Percentiles rank a stretch among this genome's conserved stretches.
Evolutionary conservation across 2,797 vertebrate species (phyloP).

Genomic region (Ibycter americanus): DNA sequence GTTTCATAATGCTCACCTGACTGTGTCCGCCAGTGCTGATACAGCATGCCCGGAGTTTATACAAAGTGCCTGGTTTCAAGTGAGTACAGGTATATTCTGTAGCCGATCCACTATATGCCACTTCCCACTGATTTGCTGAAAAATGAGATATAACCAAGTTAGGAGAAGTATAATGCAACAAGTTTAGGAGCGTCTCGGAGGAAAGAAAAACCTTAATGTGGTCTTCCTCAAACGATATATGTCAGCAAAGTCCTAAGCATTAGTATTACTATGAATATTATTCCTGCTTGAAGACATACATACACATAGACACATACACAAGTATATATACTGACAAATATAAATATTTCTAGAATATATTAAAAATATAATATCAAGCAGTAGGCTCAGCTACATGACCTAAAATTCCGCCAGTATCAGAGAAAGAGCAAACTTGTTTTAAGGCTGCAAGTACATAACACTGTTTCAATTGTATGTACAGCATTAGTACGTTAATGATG

Average conservation of each 20-base stretch:
- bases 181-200: not conserved
- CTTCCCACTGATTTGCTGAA: slow-evolving; percentile 90
- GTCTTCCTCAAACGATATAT: not conserved
- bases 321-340: not conserved
- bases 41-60: slow-evolving; percentile 91
- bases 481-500: not conserved
- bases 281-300: not conserved
- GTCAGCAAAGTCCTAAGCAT: not conserved
- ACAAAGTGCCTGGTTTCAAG: slow-evolving; percentile 91
- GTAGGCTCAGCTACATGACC: not conserved
- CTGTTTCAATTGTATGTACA: not conserved
- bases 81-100: slow-evolving; percentile 88
- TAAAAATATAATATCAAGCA: not conserved
- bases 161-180: not conserved
- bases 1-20: slow-evolving; percentile 77
- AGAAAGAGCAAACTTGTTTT: not conserved
- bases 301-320: accelerated
- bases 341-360: not conserved
- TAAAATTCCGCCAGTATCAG: not conserved
- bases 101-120: slow-evolving; percentile 90
- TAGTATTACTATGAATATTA: not conserved
- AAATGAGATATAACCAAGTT: not conserved
- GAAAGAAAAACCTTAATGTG: not conserved
- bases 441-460: not conserved
- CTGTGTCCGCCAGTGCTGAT: slow-evolving; percentile 96